Percentiles rank a stretch among this genome's conserved stretches.
These are phyloP conservation scores for Pedicia rivosa DNA, from an alignment of 2,888 invertebrate genomes.

Conservation along the genomic window DNA sequence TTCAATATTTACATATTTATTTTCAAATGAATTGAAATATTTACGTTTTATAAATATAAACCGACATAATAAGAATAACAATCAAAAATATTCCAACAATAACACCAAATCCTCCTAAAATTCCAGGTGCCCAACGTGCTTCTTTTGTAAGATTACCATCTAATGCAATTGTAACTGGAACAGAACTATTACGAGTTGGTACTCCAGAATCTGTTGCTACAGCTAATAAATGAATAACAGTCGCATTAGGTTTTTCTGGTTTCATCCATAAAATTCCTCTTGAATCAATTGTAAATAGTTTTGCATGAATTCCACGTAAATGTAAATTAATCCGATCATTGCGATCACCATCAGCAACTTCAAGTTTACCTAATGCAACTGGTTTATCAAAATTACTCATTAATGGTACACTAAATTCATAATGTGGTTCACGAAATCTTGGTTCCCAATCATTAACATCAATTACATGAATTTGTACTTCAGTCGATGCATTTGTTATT, in stretches of 20 bases:
- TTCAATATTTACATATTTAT: conserved; percentile 1
- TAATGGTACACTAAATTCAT: conserved; percentile 48
- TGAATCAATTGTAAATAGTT: conserved; percentile 25
- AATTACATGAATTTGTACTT: conserved; percentile 61
- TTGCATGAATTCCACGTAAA: conserved; percentile 52
- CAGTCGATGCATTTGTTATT: conserved; percentile 61
- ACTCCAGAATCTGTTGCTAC: conserved; percentile 71
- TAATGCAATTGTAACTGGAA: conserved; percentile 50
- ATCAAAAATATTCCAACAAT: conserved; percentile 56
- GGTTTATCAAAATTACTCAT: conserved; percentile 18
- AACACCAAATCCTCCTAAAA: conserved; percentile 45
- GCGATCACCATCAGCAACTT: conserved; percentile 77
- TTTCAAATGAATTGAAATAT: conserved; percentile 18
- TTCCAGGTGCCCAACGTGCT: conserved; percentile 32
- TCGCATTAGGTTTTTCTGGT: conserved; percentile 33
- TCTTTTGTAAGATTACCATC: conserved; percentile 30
- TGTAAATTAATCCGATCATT: conserved; percentile 58
- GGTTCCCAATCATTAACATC: conserved; percentile 93
- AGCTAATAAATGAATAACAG: conserved; percentile 58
- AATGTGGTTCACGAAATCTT: conserved; percentile 71
- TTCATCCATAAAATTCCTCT: conserved; percentile 43
- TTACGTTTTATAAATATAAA: conserved; percentile 62
- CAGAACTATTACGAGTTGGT: conserved; percentile 60
- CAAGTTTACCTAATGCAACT: conserved; percentile 45
- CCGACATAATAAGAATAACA: conserved; percentile 55